phyloP scores from a whole-genome alignment of 2,113 vertebrate species.

The Phylloscopus whistleri region DNA sequence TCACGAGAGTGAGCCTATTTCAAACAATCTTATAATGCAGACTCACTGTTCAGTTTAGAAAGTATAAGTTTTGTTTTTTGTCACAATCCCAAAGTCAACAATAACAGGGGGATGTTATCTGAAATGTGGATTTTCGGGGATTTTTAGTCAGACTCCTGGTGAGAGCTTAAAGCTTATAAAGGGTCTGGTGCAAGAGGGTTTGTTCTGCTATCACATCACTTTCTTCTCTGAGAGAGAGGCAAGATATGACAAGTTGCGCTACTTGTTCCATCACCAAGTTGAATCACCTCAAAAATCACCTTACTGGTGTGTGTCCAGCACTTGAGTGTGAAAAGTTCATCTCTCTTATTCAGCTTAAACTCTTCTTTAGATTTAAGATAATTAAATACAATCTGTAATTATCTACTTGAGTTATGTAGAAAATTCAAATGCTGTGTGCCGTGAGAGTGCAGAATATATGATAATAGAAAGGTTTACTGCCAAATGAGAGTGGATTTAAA shows the following conservation, averaged over 20 bases:
- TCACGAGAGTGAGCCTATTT: not conserved
- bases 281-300: not conserved
- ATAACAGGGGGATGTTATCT: not conserved
- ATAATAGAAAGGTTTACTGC: not conserved
- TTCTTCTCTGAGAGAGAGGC: not conserved
- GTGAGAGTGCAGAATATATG: not conserved
- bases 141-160: not conserved
- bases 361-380: not conserved
- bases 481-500: not conserved
- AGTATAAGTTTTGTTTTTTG: not conserved
- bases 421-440: not conserved
- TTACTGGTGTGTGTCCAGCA: not conserved
- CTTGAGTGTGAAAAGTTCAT: not conserved
- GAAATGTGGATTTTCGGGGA: not conserved
- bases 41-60: not conserved
- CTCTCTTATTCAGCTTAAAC: not conserved
- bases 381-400: not conserved
- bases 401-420: not conserved
- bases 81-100: not conserved
- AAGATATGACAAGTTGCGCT: not conserved
- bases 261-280: not conserved
- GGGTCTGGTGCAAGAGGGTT: not conserved
- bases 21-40: not conserved
- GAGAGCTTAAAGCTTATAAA: not conserved
- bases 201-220: not conserved